A percentile compares a stretch with the other conserved stretches of the same genome.
phyloP scores from a whole-genome alignment of 2,888 invertebrate species.

The Carcina quercana region DNA sequence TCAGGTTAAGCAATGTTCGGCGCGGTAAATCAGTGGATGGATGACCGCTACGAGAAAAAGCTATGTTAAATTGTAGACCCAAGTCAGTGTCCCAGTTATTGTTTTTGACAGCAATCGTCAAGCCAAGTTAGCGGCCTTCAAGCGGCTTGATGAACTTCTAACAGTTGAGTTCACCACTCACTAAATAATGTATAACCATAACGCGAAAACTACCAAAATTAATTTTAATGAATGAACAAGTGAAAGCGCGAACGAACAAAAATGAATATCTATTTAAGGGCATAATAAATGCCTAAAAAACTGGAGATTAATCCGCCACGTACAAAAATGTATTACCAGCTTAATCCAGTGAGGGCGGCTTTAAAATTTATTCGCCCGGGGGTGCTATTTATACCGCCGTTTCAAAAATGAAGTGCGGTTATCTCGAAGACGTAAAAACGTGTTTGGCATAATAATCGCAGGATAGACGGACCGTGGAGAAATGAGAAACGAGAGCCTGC shows the following conservation, averaged over 20 bases:
- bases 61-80: too few species aligned
- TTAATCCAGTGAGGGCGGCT: conserved; percentile 46
- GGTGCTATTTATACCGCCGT: conserved; percentile 67
- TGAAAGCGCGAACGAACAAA: conserved; percentile 1
- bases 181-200: too few species aligned
- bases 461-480: background rate
- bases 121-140: too few species aligned
- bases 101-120: too few species aligned
- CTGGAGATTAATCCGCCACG: conserved; percentile 22
- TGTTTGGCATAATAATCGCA: conserved; percentile 53
- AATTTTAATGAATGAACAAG: conserved; percentile 3
- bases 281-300: too few species aligned
- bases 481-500: background rate
- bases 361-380: conserved; percentile 66
- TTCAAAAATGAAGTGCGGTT: conserved; percentile 71
- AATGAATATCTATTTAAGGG: conserved; percentile 14
- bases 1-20: too few species aligned
- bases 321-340: conserved; percentile 24
- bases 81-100: too few species aligned
- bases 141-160: too few species aligned
- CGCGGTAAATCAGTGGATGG: too few species aligned
- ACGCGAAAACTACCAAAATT: too few species aligned
- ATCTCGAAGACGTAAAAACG: conserved; percentile 62
- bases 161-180: too few species aligned
- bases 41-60: too few species aligned